Evolutionary conservation across 2,797 vertebrate genomes (phyloP).

Genomic region (Bradypodion pumilum): DNA sequence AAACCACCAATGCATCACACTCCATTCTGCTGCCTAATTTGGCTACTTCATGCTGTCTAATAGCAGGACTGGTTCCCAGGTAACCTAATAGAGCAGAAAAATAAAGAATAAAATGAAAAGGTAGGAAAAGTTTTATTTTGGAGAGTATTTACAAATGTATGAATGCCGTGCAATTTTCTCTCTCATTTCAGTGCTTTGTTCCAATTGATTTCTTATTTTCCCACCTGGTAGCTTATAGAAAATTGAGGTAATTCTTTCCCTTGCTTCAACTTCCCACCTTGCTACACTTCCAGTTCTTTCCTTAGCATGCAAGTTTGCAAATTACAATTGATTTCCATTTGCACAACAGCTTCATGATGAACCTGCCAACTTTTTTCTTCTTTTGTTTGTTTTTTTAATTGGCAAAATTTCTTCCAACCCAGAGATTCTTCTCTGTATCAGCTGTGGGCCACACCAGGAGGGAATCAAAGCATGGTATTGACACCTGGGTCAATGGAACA

Average conservation of each 20-base stretch:
- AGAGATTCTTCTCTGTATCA: background rate
- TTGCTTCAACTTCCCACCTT: background rate
- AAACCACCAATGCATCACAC: too few species aligned
- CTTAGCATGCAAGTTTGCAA: conserved; percentile 4
- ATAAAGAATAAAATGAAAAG: background rate
- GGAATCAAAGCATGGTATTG: fast-evolving
- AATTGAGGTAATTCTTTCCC: background rate
- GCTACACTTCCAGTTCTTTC: too few species aligned
- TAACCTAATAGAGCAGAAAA: conserved; percentile 23
- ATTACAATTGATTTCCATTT: conserved; percentile 21
- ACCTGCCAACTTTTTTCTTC: too few species aligned
- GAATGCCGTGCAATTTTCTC: conserved; percentile 27
- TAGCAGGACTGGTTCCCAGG: background rate
- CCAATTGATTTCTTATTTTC: background rate
- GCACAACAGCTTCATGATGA: conserved; percentile 5
- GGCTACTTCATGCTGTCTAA: background rate
- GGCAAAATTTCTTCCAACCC: background rate
- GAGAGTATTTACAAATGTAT: background rate
- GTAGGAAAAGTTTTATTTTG: conserved; percentile 26
- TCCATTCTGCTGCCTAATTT: background rate
- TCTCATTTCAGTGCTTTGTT: background rate
- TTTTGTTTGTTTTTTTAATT: background rate
- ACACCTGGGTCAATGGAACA: background rate
- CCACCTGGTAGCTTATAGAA: conserved; percentile 10
- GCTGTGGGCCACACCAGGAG: fast-evolving